Conservation (phyloP, 2,888 invertebrate genomes). For the Teleiodes luculella region DNA sequence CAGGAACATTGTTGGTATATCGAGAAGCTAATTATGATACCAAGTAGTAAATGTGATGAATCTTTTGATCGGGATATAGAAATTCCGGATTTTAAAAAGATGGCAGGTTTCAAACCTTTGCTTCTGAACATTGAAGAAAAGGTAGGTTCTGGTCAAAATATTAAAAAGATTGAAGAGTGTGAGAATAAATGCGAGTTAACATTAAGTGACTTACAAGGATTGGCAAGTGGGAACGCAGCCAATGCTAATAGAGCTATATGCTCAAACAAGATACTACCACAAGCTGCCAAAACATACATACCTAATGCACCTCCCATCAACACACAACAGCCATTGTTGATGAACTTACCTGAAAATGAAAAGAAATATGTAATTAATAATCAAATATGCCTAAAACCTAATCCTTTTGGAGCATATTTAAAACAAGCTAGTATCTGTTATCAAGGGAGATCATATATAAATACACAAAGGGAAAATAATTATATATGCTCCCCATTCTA, state of each 20-base stretch:
- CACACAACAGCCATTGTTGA: neutral
- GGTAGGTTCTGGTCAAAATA: neutral
- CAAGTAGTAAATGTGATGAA: neutral
- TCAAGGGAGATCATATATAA: no score
- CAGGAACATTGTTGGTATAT: slow-evolving; percentile 11
- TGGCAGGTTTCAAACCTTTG: neutral
- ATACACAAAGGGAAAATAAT: no score
- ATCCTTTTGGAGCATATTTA: neutral
- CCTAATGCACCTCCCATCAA: neutral
- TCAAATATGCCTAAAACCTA: neutral
- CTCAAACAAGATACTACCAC: neutral
- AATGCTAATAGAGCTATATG: neutral
- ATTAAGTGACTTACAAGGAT: neutral
- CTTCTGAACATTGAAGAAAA: neutral
- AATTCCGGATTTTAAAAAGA: slow-evolving; percentile 1
- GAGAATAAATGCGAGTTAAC: neutral
- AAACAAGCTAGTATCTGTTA: neutral
- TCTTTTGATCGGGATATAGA: neutral
- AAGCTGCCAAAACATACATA: neutral
- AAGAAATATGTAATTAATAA: neutral
- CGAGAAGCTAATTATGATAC: slow-evolving; percentile 7
- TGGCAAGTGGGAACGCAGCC: neutral
- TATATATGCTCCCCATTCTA: no score
- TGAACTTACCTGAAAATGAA: neutral
- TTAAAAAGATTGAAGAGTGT: neutral